Evolutionary conservation across 2,797 vertebrate genomes (phyloP).

Genomic region (Heliangelus exortis): DNA sequence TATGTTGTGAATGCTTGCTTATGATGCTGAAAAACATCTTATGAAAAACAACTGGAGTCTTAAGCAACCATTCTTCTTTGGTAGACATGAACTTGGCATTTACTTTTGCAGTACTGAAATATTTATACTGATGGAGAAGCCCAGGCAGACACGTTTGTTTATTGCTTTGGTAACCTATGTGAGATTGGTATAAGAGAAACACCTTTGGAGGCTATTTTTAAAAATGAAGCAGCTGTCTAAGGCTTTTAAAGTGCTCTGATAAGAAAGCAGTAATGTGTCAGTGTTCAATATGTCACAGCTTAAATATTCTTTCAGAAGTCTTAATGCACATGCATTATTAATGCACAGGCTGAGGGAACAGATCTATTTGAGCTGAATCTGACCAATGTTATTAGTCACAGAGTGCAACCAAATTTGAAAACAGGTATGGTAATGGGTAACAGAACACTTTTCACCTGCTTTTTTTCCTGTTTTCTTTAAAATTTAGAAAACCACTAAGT

Average conservation of each 20-base stretch:
- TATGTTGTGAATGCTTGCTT: background rate
- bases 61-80: background rate
- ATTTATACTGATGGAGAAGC: background rate
- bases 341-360: constrained; percentile 62
- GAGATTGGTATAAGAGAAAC: constrained; percentile 32
- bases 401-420: background rate
- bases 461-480: background rate
- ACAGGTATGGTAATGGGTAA: background rate
- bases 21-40: background rate
- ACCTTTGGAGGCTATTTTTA: constrained; percentile 19
- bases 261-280: constrained; percentile 71
- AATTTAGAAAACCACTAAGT: background rate
- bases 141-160: constrained; percentile 20
- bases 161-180: constrained; percentile 42
- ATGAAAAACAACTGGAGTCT: background rate
- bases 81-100: background rate
- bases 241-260: constrained; percentile 61
- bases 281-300: constrained; percentile 73
- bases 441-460: background rate
- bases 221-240: constrained; percentile 27
- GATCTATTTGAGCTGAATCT: constrained; percentile 59
- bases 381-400: constrained; percentile 64
- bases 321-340: constrained; percentile 75
- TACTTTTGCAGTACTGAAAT: background rate
- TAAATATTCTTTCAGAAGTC: constrained; percentile 74